Evolutionary conservation across 2,113 vertebrate species (phyloP), one percentile per base, ranked within the genome.

Genomic region (Probosciger aterrimus): DNA sequence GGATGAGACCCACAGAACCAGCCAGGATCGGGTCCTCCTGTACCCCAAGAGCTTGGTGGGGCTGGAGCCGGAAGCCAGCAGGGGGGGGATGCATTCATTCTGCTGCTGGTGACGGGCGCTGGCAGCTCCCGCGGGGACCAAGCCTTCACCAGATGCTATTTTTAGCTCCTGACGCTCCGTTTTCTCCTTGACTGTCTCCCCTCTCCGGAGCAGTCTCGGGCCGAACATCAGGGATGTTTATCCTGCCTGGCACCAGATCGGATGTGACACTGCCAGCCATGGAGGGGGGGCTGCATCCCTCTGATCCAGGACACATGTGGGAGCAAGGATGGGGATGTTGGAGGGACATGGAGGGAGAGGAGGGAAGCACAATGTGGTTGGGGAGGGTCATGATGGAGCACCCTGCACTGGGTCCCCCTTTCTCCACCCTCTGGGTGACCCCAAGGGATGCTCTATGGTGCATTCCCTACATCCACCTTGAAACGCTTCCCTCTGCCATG

Each of bases 161-260:
- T 96, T 92, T 96, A 96, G 85, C 96, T 30, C 31, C 94, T 96
- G 88, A 62, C 39, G 59, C 93, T 94, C 78, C 43, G 59, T 69
- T 92, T 95, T 96, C 96, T 96, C 96, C 95, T 96, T 96, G 94
- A 88, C 94, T 90, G 90, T 94, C 93, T 96, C 87, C 64, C 75
- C 85, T 88, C 87, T 49, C 83, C 3, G 0, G 65, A 94, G 94
- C 86, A 39, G 95, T n/a, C 41, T 88, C 69, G 2, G 76, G 25
- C 95, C 37, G 28, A 87, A 78, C 92, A 33, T 28, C 57, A 14
- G 87, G 16, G 28, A 43, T 86, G 92, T 83, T 93, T 82, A 83
- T 95, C 92, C 85, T 57, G 90, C 90, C 59, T 90, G 93, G 93
- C 90, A 88, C 50, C 92, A 25, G 59, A 31, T 67, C 1, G 41